Evolutionary conservation across 1,140 invertebrate genomes (phyloP), one percentile per base, ranked within the genome.

Genomic region (Tribolium madens): DNA sequence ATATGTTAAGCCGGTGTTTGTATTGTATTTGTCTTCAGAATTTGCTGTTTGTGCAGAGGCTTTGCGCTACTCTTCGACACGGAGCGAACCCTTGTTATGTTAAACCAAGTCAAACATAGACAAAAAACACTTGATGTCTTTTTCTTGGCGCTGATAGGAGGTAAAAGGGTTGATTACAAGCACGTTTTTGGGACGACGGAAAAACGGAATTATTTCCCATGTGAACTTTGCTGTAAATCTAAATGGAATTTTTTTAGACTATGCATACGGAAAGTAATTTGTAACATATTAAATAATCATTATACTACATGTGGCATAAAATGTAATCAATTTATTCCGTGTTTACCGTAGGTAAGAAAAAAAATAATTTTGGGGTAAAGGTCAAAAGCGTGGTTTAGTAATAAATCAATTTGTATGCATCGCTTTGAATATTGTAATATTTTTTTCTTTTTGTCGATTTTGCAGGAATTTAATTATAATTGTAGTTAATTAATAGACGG

Each of bases 401-500:
- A 71, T 76, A 53, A 68, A 70, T 76, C 68, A 69, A 76, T 70
- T 76, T 71, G 64, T 33, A 75, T 74, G 21, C 72, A 36, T 6
- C 1, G n/a, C 48, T 14, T 70, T 42, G 33, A 74, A 74, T 74
- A 60, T 74, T 74, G 21, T 36, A 74, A 60, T 42, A 73, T 36
- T 48, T 73, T 14, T 33, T 46, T n/a, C n/a, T 14, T 52, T 52
- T 1, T 36, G 15, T 53, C 21, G 52, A 53, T 74, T 57, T 74
- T 17, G 50, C 52, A 10, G 3, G 31, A 52, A 68, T 77, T 72
- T 74, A 77, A 71, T 78, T 77, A 78, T 79, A 77, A 79, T 75
- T 78, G 76, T 14, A 77, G 73, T 78, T 81, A 81, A 81, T 80
- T 81, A 81, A 81, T 77, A 78, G 70, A 80, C 69, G 79, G 75